Evolutionary conservation across 1,140 invertebrate genomes (phyloP), one percentile per base, ranked within the genome.

Genomic region (Oncopodura yosiiana): DNA sequence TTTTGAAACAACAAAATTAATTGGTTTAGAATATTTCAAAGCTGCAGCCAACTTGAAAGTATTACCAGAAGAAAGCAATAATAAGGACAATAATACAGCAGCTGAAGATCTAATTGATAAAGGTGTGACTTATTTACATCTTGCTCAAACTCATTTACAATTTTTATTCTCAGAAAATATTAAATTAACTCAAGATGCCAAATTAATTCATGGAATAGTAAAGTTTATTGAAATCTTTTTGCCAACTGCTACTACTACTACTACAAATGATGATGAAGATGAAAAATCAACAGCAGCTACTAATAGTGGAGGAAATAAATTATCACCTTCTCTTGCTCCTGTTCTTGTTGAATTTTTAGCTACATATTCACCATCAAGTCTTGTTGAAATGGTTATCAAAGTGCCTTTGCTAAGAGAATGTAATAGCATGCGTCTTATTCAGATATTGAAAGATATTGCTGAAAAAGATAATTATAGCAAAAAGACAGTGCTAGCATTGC

Each of bases 341-440:
- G 39, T 32, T 32, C 27, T 64, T 26, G 51, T 60, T 6, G 58
- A 60, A 19, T 64, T 64, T 53, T 29, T 64, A 18, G 48, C 41
- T 4, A 29, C 39, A 1, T 27, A 56, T 34, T 53, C 54, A 3
- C 45, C 57, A 19, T 23, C 43, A 18, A 39, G 46, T n/a, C 30
- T 60, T 16, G 60, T 61, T n/a, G 27, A 52, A n/a, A 41, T 56
- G 36, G 56, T 55, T 23, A 56, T 58, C 11, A 26, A 61, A 1
- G 49, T 55, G 16, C 57, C 58, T 5, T 51, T 58, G 16, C 34
- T 64, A n/a, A n/a, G 62, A 29, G 62, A 64, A 29, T 53, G 55
- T 37, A 54, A 60, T 19, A 45, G 23, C n/a, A 42, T 37, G 37
- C 29, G 45, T 21, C 53, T 59, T 23, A 18, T 43, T 27, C 37